Evolutionary conservation across 2,888 invertebrate genomes (phyloP).

Genomic region (Cheilosia soror): DNA sequence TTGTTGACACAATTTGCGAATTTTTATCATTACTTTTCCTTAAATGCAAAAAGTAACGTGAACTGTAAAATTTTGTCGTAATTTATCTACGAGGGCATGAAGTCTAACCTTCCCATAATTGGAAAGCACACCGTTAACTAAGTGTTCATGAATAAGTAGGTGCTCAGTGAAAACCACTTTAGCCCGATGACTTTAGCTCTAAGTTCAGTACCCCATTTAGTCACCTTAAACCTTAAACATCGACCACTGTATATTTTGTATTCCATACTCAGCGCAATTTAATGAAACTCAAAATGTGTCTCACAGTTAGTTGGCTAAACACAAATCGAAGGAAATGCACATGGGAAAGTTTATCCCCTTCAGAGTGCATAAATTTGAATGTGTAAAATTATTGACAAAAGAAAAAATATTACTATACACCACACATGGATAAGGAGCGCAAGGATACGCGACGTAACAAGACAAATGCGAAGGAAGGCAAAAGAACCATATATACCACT

Average conservation of each 20-base stretch:
- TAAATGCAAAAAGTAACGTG: too few species aligned
- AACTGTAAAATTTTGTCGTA: too few species aligned
- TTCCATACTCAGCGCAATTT: conserved; percentile 45
- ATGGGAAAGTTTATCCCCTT: conserved; percentile 28
- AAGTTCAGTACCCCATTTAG: background rate
- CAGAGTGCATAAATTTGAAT: conserved; percentile 72
- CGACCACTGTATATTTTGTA: background rate
- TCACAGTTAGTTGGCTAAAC: conserved; percentile 67
- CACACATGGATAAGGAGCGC: background rate
- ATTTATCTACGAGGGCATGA: too few species aligned
- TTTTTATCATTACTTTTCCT: too few species aligned
- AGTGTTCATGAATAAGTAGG: too few species aligned
- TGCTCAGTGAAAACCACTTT: too few species aligned
- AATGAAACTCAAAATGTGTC: conserved; percentile 70
- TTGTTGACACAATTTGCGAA: too few species aligned
- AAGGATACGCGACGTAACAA: conserved; percentile 40
- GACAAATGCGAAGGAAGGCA: conserved; percentile 41
- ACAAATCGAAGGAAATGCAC: conserved; percentile 55
- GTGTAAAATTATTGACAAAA: conserved; percentile 74
- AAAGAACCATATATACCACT: background rate
- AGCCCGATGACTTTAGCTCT: too few species aligned
- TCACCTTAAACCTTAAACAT: background rate
- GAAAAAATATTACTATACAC: conserved; percentile 31
- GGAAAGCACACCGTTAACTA: too few species aligned
- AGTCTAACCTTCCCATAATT: too few species aligned